Evolutionary conservation across 2,797 vertebrate genomes (phyloP), one percentile per base, ranked within the genome.

Genomic region (Sebastes umbrosus): DNA sequence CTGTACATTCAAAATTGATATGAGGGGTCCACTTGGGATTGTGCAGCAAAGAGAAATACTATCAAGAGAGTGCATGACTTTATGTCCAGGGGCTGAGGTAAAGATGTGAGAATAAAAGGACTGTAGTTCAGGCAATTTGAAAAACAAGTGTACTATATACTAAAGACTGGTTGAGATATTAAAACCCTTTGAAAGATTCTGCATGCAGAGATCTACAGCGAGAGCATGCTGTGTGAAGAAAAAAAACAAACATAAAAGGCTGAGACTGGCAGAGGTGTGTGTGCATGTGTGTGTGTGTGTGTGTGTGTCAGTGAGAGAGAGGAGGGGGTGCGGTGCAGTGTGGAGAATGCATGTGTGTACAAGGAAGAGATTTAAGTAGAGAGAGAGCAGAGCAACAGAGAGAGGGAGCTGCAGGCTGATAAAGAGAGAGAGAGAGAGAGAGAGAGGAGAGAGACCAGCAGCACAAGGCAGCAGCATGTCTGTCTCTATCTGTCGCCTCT

Each of bases 301-400:
- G 29, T 20, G 54, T 67, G 57, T n/a, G 39, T 43, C 14, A 16
- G 57, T 9, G 63, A 32, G 62, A 69, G 24, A 7, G 65, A 60
- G 73, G 71, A 10, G 60, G 59, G 36, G 14, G 70, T 63, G 75
- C 32, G 29, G 58, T 70, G 57, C 52, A 84, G 79, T 69, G 87
- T 73, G 74, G 66, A 74, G 78, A 87, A 90, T 83, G 54, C 69
- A 85, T 84, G 82, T 86, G 81, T 83, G 80, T 73, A 69, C 55
- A 79, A 39, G 81, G 88, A 78, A 31, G 80, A 83, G 84, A 84
- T 87, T 88, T 87, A 86, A 81, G 63, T 65, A 36, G 81, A 68
- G 88, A 84, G 75, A 84, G 83, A 77, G 43, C 20, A 83, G 82
- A 73, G 46, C 24, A 67, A 43, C 80, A 73, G 81, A 82, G 76